These are phyloP conservation scores for Petrolisthes manimaculis DNA, from an alignment of 2,888 invertebrate species.

Conservation along the genomic window DNA sequence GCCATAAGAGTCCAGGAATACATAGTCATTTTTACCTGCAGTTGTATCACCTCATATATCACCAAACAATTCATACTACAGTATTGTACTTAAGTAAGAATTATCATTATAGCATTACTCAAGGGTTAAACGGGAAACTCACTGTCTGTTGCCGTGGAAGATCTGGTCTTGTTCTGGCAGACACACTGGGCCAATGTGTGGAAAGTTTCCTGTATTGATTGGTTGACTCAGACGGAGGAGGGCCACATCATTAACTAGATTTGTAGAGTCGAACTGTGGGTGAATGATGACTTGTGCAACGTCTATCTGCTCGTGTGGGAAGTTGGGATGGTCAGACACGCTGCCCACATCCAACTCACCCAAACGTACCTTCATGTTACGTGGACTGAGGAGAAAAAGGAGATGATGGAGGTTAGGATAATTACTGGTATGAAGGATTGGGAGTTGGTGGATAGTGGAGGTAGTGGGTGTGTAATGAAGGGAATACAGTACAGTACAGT, in stretches of 20 bases:
- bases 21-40: too few relatives aligned
- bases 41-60: neutral
- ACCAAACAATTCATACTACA: neutral
- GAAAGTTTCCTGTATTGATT: slow-evolving; percentile 70
- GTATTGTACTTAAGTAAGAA: neutral
- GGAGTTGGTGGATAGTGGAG: neutral
- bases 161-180: slow-evolving; percentile 70
- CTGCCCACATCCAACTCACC: slow-evolving; percentile 83
- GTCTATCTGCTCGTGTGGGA: slow-evolving; percentile 77
- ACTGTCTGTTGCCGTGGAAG: slow-evolving; percentile 73
- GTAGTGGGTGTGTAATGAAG: too few relatives aligned
- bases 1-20: too few relatives aligned
- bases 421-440: neutral
- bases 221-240: slow-evolving; percentile 77
- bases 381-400: neutral
- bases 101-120: neutral
- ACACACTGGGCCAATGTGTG: slow-evolving; percentile 73
- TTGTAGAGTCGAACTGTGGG: slow-evolving; percentile 79
- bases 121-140: neutral
- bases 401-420: neutral
- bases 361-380: slow-evolving; percentile 76
- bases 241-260: slow-evolving; percentile 85
- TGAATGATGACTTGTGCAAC: slow-evolving; percentile 76
- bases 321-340: slow-evolving; percentile 74
- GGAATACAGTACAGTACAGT: too few relatives aligned